Evolutionary conservation across 2,113 vertebrate genomes (phyloP).

Genomic region (Menidia beryllina): DNA sequence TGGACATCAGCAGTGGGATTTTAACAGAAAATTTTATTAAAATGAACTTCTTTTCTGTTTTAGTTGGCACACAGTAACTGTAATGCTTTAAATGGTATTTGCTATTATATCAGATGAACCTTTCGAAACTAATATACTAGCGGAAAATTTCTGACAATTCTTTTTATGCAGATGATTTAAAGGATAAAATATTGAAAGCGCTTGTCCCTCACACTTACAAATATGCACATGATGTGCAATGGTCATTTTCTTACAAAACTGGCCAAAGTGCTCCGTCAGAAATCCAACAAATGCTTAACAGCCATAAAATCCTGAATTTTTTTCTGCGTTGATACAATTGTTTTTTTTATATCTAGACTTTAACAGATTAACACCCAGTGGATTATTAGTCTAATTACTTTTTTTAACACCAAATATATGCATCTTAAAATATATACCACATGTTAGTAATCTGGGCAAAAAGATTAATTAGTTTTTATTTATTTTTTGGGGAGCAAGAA

Average conservation of each 20-base stretch:
- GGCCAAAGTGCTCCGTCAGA: not conserved
- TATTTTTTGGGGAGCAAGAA: too few species aligned
- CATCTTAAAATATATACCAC: too few species aligned
- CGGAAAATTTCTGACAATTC: too few species aligned
- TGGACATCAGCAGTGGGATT: too few species aligned
- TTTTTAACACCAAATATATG: too few species aligned
- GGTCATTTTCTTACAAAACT: not conserved
- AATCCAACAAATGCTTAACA: not conserved
- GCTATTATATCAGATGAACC: not conserved
- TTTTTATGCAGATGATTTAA: too few species aligned
- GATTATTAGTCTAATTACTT: too few species aligned
- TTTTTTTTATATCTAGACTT: not conserved
- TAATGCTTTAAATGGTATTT: not conserved
- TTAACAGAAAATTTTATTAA: too few species aligned
- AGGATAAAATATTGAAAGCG: too few species aligned
- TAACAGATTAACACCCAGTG: not conserved
- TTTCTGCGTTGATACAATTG: not conserved
- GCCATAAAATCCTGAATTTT: not conserved
- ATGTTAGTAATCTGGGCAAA: not conserved
- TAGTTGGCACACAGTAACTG: not conserved
- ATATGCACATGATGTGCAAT: not conserved
- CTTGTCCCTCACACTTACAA: not conserved
- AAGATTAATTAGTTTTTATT: not conserved
- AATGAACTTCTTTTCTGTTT: too few species aligned
- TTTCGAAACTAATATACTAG: too few species aligned